These are phyloP conservation scores for Tenebrosternarchus preto DNA, from an alignment of 2,113 vertebrate species.

Conservation along the genomic window DNA sequence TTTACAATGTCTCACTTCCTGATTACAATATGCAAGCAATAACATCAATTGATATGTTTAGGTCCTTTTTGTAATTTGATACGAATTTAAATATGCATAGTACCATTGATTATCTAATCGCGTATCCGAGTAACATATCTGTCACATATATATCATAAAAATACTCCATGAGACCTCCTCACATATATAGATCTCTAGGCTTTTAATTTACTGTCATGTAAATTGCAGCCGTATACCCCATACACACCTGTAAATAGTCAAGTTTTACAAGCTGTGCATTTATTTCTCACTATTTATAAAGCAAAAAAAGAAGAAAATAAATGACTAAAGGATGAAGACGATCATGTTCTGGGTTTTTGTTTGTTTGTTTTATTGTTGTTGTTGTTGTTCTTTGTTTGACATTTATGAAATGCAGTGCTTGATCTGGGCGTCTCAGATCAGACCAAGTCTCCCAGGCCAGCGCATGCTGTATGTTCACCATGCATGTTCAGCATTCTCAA, in stretches of 20 bases:
- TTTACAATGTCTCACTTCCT: background rate
- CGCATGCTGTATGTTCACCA: conserved; percentile 50
- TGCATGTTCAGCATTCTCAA: conserved; percentile 55
- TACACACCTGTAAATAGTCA: conserved; percentile 29
- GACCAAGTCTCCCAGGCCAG: background rate
- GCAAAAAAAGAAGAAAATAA: conserved; percentile 71
- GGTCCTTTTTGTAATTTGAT: background rate
- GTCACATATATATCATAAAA: background rate
- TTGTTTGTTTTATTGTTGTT: no score
- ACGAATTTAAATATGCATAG: background rate
- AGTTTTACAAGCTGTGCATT: conserved; percentile 1
- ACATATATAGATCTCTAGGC: background rate
- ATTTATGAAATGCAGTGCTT: no score
- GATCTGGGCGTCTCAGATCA: no score
- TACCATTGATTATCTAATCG: background rate
- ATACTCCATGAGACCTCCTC: background rate
- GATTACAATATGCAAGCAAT: background rate
- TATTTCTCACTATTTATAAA: conserved; percentile 71
- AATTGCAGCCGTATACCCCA: background rate
- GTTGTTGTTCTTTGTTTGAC: no score
- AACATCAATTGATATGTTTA: background rate
- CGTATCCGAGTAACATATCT: background rate
- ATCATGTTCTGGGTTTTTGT: conserved; percentile 56
- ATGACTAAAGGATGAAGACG: conserved; percentile 78
- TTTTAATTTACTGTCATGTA: background rate